Conservation (phyloP, 2,888 invertebrate genomes). For the Andrena haemorrhoa region DNA sequence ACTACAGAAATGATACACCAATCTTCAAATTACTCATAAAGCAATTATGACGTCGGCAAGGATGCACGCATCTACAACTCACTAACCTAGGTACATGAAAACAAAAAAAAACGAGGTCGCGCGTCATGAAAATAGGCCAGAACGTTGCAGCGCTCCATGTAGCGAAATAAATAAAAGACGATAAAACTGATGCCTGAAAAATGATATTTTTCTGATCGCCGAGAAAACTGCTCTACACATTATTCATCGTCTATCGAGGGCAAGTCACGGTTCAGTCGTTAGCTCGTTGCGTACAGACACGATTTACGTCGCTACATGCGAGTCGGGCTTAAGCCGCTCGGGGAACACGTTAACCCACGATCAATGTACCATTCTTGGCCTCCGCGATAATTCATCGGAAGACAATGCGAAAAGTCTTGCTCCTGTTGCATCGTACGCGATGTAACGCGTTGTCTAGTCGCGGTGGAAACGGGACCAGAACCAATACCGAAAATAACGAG, state of each 20-base stretch:
- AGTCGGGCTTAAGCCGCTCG: constrained; percentile 32
- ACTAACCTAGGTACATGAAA: neutral
- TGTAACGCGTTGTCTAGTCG: constrained; percentile 3
- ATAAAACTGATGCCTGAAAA: constrained; percentile 13
- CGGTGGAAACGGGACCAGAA: neutral
- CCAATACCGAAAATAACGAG: constrained; percentile 20
- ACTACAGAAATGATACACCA: too few species aligned
- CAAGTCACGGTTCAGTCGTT: constrained; percentile 70
- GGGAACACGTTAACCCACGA: constrained; percentile 43
- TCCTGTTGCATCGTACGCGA: neutral
- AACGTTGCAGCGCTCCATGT: neutral
- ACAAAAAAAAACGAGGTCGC: neutral
- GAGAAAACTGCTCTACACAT: constrained; percentile 48
- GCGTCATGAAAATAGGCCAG: neutral
- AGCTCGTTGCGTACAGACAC: constrained; percentile 44
- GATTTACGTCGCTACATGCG: constrained; percentile 53
- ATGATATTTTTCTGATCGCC: constrained; percentile 28
- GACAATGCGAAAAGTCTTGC: constrained; percentile 34
- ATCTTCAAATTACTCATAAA: neutral
- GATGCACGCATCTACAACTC: neutral
- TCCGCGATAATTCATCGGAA: constrained; percentile 50
- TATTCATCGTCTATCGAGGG: constrained; percentile 63
- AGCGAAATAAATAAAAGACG: neutral
- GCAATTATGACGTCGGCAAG: neutral
- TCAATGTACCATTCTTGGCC: constrained; percentile 49